Evolutionary conservation across 2,113 vertebrate species (phyloP), one percentile per base, ranked within the genome.

Genomic region (Shinisaurus crocodilurus): DNA sequence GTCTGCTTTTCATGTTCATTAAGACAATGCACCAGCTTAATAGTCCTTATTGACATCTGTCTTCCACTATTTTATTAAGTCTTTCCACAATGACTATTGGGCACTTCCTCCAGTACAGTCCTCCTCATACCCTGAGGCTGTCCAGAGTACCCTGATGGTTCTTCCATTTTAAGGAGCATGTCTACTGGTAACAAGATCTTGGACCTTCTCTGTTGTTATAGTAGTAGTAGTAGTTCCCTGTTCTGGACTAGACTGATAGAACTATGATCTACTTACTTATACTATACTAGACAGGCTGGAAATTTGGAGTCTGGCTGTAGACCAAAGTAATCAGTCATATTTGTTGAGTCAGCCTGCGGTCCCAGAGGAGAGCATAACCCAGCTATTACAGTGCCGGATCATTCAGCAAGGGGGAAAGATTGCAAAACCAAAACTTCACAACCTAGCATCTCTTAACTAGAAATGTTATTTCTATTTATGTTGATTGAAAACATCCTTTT

Each of bases 381-480:
- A 84, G 82, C 82, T 84, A 23, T 18, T 84, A 37, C 40, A 67
- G 60, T 84, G 67, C 82, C 43, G 81, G 57, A 65, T 40, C 37
- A 84, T 32, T 84, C 60, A 84, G 40, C 82, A 84, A 65, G 37
- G 37, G 20, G 40, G 7, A 84, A 65, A 84, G 37, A 67, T 45
- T 67, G 82, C n/a, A 65, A 43, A 43, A 43, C 20, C n/a, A 65
- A 43, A 43, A 43, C 20, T 84, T 84, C 2, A 13, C 34, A 82
- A 82, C 50, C 7, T 37, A 29, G 25, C 25, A 27, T 67, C 60
- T 84, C 82, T 79, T 79, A 96, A 88, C 87, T 88, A 69, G 89
- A 89, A 96, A 95, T 94, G 25, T 95, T 93, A 90, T 79, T 88
- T 85, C 80, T 43, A 90, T 63, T 43, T 90, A 65, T 91, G 80